These are phyloP conservation scores for Ptilodon capucinus DNA, from an alignment of 2,888 invertebrate genomes.

Conservation along the genomic window DNA sequence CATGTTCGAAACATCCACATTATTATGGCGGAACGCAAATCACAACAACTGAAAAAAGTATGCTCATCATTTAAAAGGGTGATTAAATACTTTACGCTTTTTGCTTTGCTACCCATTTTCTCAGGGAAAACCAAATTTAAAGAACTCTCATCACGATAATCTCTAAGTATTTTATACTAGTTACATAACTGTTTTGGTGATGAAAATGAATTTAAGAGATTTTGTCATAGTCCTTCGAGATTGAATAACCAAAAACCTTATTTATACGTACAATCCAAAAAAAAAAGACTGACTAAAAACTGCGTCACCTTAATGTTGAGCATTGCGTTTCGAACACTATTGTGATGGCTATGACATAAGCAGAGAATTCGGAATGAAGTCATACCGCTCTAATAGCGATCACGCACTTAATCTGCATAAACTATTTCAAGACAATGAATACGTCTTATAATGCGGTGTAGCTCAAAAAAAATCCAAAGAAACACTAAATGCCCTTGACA, in stretches of 20 bases:
- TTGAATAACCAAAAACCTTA: too few species aligned
- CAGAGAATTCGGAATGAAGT: background rate
- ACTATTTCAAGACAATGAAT: background rate
- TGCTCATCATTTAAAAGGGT: too few species aligned
- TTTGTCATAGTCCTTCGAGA: too few species aligned
- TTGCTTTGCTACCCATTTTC: too few species aligned
- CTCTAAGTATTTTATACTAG: too few species aligned
- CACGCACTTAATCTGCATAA: background rate
- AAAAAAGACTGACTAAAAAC: background rate
- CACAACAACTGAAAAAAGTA: background rate
- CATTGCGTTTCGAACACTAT: background rate
- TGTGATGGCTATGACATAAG: background rate
- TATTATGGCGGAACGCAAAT: background rate
- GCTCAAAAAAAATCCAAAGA: background rate
- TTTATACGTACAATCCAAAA: too few species aligned
- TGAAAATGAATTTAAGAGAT: too few species aligned
- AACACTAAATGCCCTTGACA: too few species aligned
- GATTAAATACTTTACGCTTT: too few species aligned
- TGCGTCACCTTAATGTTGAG: slow-evolving; percentile 7
- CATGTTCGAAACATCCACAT: slow-evolving; percentile 11
- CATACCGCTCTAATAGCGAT: background rate
- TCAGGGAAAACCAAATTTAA: too few species aligned
- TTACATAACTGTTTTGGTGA: too few species aligned
- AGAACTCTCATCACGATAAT: too few species aligned
- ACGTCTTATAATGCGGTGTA: background rate